Conservation (phyloP, 2,888 invertebrate genomes). For the Calephelis perditalis region DNA sequence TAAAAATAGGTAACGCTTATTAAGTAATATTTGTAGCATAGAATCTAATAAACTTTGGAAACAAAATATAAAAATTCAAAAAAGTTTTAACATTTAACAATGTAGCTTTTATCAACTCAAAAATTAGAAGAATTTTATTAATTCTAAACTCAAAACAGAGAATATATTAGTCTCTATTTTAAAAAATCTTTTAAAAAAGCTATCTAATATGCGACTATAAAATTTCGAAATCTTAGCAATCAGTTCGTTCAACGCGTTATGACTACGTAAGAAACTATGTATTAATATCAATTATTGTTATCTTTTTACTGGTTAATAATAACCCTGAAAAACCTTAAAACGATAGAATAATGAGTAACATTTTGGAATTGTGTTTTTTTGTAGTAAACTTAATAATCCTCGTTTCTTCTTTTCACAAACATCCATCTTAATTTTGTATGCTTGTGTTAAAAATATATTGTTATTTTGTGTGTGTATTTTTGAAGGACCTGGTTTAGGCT, state of each 20-base stretch:
- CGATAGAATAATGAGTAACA: not conserved
- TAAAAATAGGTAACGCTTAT: not conserved
- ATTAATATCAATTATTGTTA: not conserved
- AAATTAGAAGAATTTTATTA: not conserved
- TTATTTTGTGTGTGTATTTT: not conserved
- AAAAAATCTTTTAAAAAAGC: not conserved
- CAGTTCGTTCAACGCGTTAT: not conserved
- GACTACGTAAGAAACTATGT: not conserved
- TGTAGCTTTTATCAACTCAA: constrained; percentile 1
- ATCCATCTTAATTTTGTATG: constrained; percentile 1
- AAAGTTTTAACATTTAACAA: not conserved
- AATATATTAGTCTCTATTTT: not conserved
- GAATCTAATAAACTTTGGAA: not conserved
- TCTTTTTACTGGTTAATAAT: not conserved
- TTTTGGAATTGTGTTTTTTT: not conserved
- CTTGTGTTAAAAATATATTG: not conserved
- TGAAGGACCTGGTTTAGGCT: too few relatives aligned
- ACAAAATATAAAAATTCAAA: not conserved
- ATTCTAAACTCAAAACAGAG: not conserved
- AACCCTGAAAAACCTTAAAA: not conserved
- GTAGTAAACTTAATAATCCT: constrained; percentile 2
- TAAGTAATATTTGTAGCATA: not conserved
- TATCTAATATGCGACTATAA: not conserved
- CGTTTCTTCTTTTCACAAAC: not conserved
- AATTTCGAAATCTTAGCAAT: not conserved